Conservation (phyloP, 2,113 vertebrate genomes). For the Malurus melanocephalus region DNA sequence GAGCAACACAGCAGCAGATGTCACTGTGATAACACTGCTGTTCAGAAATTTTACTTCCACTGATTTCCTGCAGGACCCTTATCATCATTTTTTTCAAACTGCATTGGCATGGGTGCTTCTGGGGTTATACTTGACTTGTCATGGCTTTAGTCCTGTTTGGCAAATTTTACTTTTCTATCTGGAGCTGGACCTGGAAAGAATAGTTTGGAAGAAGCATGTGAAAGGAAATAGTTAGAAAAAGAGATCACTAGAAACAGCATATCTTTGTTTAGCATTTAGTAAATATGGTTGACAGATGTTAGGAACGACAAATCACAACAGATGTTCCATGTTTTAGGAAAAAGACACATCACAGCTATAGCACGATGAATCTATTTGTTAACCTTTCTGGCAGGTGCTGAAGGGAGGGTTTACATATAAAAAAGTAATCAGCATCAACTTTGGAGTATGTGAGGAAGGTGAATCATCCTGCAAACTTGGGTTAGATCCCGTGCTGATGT, state of each 20-base stretch:
- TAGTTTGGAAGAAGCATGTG: not conserved
- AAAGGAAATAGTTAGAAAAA: constrained; percentile 48
- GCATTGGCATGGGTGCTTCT: not conserved
- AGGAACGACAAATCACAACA: constrained; percentile 45
- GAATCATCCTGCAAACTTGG: constrained; percentile 7
- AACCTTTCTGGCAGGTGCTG: constrained; percentile 54
- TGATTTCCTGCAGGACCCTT: not conserved
- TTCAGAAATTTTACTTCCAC: not conserved
- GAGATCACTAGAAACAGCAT: constrained; percentile 30
- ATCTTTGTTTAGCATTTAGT: constrained; percentile 46
- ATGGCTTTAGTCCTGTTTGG: not conserved
- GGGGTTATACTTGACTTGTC: not conserved
- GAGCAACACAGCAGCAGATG: not conserved
- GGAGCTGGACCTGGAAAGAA: constrained; percentile 12
- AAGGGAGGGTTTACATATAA: constrained; percentile 38
- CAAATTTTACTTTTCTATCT: not conserved
- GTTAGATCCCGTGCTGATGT: not conserved
- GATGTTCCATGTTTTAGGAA: constrained; percentile 55
- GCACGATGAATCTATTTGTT: constrained; percentile 38
- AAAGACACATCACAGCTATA: constrained; percentile 5
- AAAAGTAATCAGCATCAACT: constrained; percentile 24
- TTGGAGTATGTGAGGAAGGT: constrained; percentile 16
- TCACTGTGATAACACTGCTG: not conserved
- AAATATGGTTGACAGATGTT: constrained; percentile 66
- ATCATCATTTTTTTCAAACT: not conserved